Evolutionary conservation across 2,888 invertebrate species (phyloP).

Genomic region (Trisateles emortualis): DNA sequence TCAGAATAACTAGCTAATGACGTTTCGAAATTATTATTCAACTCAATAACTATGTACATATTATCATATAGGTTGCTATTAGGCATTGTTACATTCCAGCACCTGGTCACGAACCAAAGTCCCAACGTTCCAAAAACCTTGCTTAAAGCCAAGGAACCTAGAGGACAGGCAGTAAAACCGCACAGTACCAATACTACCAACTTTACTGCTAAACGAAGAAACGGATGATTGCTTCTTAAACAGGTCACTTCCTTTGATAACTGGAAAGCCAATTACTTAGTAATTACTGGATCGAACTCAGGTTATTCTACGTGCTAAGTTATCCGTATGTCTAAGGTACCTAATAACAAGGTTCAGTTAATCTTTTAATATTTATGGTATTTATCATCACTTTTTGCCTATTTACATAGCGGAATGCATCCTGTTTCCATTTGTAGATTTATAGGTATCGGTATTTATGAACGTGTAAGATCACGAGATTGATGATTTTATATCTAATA

Average conservation of each 20-base stretch:
- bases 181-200: neutral
- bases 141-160: too few relatives aligned
- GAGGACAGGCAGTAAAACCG: too few relatives aligned
- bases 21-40: too few relatives aligned
- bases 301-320: slow-evolving; percentile 25
- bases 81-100: too few relatives aligned
- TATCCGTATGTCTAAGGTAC: slow-evolving; percentile 20
- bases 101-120: too few relatives aligned
- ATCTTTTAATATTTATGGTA: slow-evolving; percentile 3
- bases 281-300: slow-evolving; percentile 19
- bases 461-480: too few relatives aligned
- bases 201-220: slow-evolving; percentile 14
- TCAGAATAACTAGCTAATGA: too few relatives aligned
- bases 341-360: slow-evolving; percentile 26
- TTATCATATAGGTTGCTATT: too few relatives aligned
- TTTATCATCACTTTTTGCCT: slow-evolving; percentile 17
- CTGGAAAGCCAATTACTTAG: slow-evolving; percentile 31
- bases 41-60: too few relatives aligned
- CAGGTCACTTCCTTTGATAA: slow-evolving; percentile 32
- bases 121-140: too few relatives aligned
- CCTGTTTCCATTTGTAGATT: slow-evolving; percentile 10
- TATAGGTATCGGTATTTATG: neutral
- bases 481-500: too few relatives aligned
- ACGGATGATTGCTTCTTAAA: slow-evolving; percentile 27
- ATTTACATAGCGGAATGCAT: slow-evolving; percentile 5